These are phyloP conservation scores for Drosophila nikananu DNA, from an alignment of 1,140 invertebrate genomes.

Conservation along the genomic window DNA sequence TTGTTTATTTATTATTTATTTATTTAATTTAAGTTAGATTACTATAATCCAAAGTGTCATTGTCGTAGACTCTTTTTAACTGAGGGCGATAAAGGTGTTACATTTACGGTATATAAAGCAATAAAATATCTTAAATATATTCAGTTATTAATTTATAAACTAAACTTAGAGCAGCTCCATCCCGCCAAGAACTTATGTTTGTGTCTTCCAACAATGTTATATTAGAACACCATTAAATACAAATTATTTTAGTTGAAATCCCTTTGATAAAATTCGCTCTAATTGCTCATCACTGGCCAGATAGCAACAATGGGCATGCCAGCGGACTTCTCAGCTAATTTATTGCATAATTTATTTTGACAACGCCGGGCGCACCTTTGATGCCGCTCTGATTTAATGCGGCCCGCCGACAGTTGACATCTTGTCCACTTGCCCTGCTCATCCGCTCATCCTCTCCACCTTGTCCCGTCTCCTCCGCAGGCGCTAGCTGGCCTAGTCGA, in stretches of 20 bases:
- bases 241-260: not conserved
- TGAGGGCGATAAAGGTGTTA: too few species aligned
- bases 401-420: constrained; percentile 58
- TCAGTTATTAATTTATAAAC: too few species aligned
- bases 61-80: too few species aligned
- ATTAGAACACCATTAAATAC: not conserved
- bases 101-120: too few species aligned
- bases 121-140: too few species aligned
- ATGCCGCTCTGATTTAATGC: constrained; percentile 71
- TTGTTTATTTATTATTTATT: not conserved
- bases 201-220: too few species aligned
- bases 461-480: constrained; percentile 53
- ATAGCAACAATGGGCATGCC: constrained; percentile 36
- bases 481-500: constrained; percentile 89
- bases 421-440: constrained; percentile 21
- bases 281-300: constrained; percentile 46
- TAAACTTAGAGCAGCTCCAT: too few species aligned
- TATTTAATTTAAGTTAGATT: not conserved
- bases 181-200: too few species aligned
- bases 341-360: constrained; percentile 80
- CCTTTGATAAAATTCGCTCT: not conserved
- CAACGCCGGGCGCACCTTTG: constrained; percentile 68
- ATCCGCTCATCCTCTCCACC: constrained; percentile 13
- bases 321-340: constrained; percentile 57
- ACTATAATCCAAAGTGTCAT: not conserved